Conservation (phyloP, 2,888 invertebrate species). For the Caenorhabditis wallacei region DNA sequence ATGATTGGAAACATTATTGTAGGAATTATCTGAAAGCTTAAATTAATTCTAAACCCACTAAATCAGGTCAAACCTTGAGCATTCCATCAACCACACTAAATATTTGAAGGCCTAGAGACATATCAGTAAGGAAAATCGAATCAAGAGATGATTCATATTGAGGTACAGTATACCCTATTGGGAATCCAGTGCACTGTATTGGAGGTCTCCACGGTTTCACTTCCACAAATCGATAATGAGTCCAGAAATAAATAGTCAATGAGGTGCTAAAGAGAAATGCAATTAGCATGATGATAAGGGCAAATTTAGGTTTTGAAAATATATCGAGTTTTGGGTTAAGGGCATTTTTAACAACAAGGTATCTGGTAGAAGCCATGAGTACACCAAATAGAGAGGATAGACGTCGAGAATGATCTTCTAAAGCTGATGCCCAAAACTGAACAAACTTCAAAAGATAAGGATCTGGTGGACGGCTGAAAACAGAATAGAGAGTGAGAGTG, state of each 20-base stretch:
- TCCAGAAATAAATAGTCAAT: constrained; percentile 8
- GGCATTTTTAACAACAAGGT: not conserved
- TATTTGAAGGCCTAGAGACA: not conserved
- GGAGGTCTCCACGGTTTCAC: constrained; percentile 10
- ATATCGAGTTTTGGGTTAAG: not conserved
- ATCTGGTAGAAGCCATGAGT: not conserved
- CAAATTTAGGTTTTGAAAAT: not conserved
- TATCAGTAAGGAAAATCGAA: not conserved
- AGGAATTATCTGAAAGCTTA: not conserved
- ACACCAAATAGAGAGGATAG: not conserved
- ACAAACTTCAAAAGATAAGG: not conserved
- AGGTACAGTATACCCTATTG: not conserved
- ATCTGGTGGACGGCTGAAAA: not conserved
- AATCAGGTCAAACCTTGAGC: not conserved
- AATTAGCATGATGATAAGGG: not conserved
- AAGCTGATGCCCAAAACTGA: not conserved
- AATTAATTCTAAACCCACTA: not conserved
- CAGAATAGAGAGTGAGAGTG: not conserved
- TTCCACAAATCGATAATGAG: not conserved
- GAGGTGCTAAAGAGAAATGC: not conserved
- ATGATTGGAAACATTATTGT: not conserved
- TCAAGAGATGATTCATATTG: not conserved
- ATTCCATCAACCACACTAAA: constrained; percentile 4
- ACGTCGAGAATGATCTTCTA: not conserved
- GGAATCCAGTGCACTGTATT: not conserved